These are phyloP conservation scores for Arbacia lixula DNA, from an alignment of 53 echinoderm and acorn worm species.

Conservation along the genomic window DNA sequence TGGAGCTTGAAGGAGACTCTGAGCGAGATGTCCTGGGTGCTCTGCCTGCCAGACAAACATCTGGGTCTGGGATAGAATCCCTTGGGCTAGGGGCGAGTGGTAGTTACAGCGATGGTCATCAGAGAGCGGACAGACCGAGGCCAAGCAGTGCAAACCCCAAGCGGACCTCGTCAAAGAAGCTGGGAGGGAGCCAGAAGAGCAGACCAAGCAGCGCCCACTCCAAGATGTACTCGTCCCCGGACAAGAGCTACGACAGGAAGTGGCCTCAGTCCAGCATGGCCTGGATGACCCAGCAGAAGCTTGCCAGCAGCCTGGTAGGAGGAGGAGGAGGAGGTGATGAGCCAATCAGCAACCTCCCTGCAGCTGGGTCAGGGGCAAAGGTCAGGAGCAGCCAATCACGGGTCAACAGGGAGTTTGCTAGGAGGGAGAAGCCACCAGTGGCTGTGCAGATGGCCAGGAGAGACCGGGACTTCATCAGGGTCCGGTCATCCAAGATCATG, in stretches of 20 bases:
- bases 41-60: too few relatives aligned
- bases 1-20: too few relatives aligned
- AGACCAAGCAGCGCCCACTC: conserved; percentile 4
- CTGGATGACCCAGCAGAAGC: conserved; percentile 68
- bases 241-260: conserved; percentile 61
- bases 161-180: conserved; percentile 18
- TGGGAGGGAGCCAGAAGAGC: not conserved
- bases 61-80: too few relatives aligned
- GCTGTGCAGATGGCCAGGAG: not conserved
- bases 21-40: too few relatives aligned
- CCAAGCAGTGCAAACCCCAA: conserved; percentile 60
- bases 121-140: conserved; percentile 32
- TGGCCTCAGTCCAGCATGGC: conserved; percentile 81
- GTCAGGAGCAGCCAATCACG: conserved; percentile 60
- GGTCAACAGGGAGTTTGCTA: conserved; percentile 51
- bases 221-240: conserved; percentile 38
- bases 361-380: conserved; percentile 65
- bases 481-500: conserved; percentile 66
- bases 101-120: too few relatives aligned
- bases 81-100: too few relatives aligned
- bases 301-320: conserved; percentile 57
- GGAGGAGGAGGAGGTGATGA: not conserved
- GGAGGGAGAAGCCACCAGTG: conserved; percentile 19
- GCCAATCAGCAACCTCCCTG: not conserved
- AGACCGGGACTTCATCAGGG: conserved; percentile 69